Conservation (phyloP, 2,113 vertebrate species). For the Channa maculata region DNA sequence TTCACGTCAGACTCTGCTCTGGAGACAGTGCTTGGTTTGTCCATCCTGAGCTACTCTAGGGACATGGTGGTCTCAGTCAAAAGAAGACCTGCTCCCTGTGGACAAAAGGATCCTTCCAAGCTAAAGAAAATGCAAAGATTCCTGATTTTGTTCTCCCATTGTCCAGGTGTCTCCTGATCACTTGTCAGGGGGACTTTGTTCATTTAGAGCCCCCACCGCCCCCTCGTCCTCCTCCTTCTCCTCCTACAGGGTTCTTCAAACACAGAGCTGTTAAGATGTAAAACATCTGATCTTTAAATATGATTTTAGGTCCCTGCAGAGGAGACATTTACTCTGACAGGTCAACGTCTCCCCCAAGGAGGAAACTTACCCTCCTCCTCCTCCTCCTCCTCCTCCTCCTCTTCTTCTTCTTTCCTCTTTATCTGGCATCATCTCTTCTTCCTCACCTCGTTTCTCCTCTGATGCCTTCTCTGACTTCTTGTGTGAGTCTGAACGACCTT, state of each 20-base stretch:
- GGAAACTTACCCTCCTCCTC: slow-evolving; percentile 34
- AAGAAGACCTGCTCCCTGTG: no score
- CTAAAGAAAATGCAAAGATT: no score
- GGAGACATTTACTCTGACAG: slow-evolving; percentile 70
- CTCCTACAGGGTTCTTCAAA: slow-evolving; percentile 60
- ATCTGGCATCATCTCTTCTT: slow-evolving; percentile 22
- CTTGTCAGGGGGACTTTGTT: slow-evolving; percentile 24
- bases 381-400: slow-evolving; percentile 20
- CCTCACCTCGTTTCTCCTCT: slow-evolving; percentile 4
- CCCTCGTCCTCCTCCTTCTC: not conserved
- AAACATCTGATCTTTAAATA: slow-evolving; percentile 68
- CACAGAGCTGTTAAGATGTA: slow-evolving; percentile 41
- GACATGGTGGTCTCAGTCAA: no score
- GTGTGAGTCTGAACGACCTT: not conserved
- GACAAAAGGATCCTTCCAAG: no score
- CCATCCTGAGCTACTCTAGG: no score
- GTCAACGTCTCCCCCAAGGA: slow-evolving; percentile 52
- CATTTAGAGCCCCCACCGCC: slow-evolving; percentile 22
- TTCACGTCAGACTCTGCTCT: no score
- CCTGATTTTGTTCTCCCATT: no score
- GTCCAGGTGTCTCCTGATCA: no score
- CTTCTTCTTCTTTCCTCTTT: slow-evolving; percentile 1
- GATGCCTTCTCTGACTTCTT: slow-evolving; percentile 26
- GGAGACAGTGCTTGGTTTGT: no score
- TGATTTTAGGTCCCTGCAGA: slow-evolving; percentile 67